Conservation (phyloP, 1,140 invertebrate species). For the Hesperophylax magnus region DNA sequence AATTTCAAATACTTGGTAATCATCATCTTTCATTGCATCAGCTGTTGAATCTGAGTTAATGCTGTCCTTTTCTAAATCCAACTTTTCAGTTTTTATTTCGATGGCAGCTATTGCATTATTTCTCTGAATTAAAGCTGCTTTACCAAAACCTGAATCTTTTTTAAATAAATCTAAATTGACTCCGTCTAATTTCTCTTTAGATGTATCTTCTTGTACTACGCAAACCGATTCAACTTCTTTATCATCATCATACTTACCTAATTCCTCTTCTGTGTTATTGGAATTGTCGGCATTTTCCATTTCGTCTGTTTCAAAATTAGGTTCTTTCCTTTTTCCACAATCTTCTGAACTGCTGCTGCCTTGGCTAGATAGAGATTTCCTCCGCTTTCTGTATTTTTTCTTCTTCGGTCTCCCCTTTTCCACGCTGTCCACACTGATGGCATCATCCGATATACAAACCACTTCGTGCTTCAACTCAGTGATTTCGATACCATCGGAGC, state of each 20-base stretch:
- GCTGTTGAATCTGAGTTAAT: background rate
- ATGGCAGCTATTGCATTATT: too few relatives aligned
- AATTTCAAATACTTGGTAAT: constrained; percentile 61
- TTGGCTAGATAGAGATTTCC: background rate
- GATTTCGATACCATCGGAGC: constrained; percentile 44
- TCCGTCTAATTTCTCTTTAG: too few relatives aligned
- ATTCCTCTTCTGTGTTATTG: background rate
- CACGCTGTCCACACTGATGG: constrained; percentile 4
- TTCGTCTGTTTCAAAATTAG: background rate
- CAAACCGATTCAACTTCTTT: background rate
- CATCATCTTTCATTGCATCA: background rate
- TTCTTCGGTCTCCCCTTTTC: constrained; percentile 21
- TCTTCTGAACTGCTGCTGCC: background rate
- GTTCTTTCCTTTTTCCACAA: background rate
- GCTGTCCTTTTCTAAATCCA: background rate
- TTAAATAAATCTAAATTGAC: too few relatives aligned
- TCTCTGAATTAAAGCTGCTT: too few relatives aligned
- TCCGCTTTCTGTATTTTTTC: constrained; percentile 46
- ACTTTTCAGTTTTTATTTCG: background rate
- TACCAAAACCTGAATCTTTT: too few relatives aligned
- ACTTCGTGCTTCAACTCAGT: constrained; percentile 45
- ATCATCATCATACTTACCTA: background rate
- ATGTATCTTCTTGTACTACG: background rate
- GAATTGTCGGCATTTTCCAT: background rate
- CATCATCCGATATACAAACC: constrained; percentile 49